Evolutionary conservation across 2,797 vertebrate species (phyloP).

Genomic region (Lepus townsendii): DNA sequence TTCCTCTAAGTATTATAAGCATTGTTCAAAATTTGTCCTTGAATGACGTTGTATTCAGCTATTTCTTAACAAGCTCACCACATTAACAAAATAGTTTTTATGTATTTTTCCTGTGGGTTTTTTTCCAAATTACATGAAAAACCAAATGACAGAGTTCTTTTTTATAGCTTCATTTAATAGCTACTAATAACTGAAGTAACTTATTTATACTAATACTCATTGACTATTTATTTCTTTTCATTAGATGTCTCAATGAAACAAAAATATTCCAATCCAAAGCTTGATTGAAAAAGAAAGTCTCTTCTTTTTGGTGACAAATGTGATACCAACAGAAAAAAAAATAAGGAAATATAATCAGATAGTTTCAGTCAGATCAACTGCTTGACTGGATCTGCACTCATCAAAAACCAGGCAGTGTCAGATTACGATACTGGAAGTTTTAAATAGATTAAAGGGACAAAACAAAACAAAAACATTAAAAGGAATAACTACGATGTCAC

Average conservation of each 20-base stretch:
- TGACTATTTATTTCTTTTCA: constrained; percentile 43
- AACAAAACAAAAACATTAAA: neutral
- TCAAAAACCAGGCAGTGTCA: neutral
- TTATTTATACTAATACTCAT: neutral
- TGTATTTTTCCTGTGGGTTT: constrained; percentile 24
- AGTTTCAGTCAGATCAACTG: constrained; percentile 6
- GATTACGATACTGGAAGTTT: neutral
- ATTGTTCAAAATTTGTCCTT: neutral
- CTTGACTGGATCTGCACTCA: neutral
- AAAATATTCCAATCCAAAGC: constrained; percentile 38
- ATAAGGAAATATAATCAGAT: neutral
- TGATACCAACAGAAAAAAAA: constrained; percentile 29
- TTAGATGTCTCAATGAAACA: constrained; percentile 5
- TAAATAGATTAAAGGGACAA: constrained; percentile 17
- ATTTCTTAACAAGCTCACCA: neutral
- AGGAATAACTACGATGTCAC: neutral
- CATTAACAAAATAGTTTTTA: constrained; percentile 17
- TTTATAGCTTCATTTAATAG: neutral
- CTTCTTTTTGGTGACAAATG: constrained; percentile 50
- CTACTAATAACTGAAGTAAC: neutral
- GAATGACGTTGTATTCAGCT: constrained; percentile 22
- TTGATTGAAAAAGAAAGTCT: constrained; percentile 45
- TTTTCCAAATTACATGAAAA: constrained; percentile 40
- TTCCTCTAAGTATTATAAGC: constrained; percentile 51
- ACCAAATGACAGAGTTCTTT: neutral